Base-by-base conservation (phyloP, 2,797 vertebrate genomes). In the Pyrocephalus nanus region DNA sequence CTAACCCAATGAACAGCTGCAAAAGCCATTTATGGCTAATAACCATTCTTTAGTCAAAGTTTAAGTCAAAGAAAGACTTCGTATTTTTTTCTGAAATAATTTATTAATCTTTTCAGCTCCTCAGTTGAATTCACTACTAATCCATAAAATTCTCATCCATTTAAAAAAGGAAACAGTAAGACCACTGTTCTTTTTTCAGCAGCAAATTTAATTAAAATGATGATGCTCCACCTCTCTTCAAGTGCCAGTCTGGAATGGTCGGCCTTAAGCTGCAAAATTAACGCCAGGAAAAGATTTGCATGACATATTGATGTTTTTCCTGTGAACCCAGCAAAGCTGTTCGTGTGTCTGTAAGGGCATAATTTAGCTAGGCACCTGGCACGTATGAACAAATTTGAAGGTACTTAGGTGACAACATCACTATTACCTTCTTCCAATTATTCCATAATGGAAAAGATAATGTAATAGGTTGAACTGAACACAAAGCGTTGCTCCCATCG, bases 401-500 rank as follows among this genome's bases (percentile, higher is more conserved):
- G 40, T 70, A 94, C 20, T 90, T 79, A 42, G 55, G 83, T 92
- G 75, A 76, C 79, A 96, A 71, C 92, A 90, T 77, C 60, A 10
- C 34, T 66, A 64, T 53, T 89, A 61, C 34, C 42, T 66, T 55
- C 77, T 92, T 88, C 77, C 72, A 80, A 42, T 61, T 85, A 61
- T 74, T 88, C 80, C 57, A 57, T 45, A 67, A 66, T 54, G 88
- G 93, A 95, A 95, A 93, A 94, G 69, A 92, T 58, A 94, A 65
- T 57, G 75, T 92, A 85, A 96, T 48, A 73, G 26, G 29, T 11
- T 76, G 48, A 92, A 70, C 15, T n/a, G 53, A 91, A 73, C 40
- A 85, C 70, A 87, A 73, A 38, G 32, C 2, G 5, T 27, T 57
- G 55, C 45, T 69, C 55, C 47, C 50, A 50, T 0, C 60, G 40